Percentiles rank a stretch among this genome's conserved stretches.
phyloP scores from a whole-genome alignment of 1,140 invertebrate genomes.

The Phenacoccus solenopsis region DNA sequence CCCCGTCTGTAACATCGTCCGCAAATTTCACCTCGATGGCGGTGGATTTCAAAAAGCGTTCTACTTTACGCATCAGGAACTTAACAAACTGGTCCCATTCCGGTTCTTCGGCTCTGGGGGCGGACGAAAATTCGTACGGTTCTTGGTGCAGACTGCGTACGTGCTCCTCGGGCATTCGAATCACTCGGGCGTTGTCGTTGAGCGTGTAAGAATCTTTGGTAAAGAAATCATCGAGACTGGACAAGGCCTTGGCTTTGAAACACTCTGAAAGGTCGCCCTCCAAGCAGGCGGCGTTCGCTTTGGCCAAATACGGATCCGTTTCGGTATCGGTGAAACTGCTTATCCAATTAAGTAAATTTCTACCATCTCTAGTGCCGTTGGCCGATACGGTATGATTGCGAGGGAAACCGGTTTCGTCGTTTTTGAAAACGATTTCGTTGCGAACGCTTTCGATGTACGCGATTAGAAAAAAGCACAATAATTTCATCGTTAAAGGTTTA shows the following conservation, averaged over 20 bases:
- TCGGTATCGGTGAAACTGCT: slow-evolving; percentile 53
- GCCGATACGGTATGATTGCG: neutral
- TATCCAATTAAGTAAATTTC: slow-evolving; percentile 56
- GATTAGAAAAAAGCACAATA: neutral
- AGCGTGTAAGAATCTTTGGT: slow-evolving; percentile 42
- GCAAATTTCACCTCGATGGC: slow-evolving; percentile 57
- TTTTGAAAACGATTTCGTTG: neutral
- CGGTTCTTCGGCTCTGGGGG: slow-evolving; percentile 49
- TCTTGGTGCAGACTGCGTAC: slow-evolving; percentile 25
- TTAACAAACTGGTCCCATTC: slow-evolving; percentile 67
- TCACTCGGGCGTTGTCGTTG: slow-evolving; percentile 52
- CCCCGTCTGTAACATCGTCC: slow-evolving; percentile 48
- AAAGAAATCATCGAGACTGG: slow-evolving; percentile 62
- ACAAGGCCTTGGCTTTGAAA: slow-evolving; percentile 59
- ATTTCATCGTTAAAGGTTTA: neutral
- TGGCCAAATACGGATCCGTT: slow-evolving; percentile 58
- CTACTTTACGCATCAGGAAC: slow-evolving; percentile 51
- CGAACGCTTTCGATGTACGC: neutral
- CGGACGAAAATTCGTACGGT: slow-evolving; percentile 45
- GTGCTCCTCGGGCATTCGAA: slow-evolving; percentile 40
- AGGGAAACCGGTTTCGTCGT: slow-evolving; percentile 4
- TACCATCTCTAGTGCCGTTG: slow-evolving; percentile 36
- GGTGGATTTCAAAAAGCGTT: slow-evolving; percentile 60
- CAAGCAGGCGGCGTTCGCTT: slow-evolving; percentile 53
- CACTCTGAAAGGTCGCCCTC: slow-evolving; percentile 63